phyloP scores from a whole-genome alignment of 2,888 invertebrate genomes.

The Gasteruption jaculator region DNA sequence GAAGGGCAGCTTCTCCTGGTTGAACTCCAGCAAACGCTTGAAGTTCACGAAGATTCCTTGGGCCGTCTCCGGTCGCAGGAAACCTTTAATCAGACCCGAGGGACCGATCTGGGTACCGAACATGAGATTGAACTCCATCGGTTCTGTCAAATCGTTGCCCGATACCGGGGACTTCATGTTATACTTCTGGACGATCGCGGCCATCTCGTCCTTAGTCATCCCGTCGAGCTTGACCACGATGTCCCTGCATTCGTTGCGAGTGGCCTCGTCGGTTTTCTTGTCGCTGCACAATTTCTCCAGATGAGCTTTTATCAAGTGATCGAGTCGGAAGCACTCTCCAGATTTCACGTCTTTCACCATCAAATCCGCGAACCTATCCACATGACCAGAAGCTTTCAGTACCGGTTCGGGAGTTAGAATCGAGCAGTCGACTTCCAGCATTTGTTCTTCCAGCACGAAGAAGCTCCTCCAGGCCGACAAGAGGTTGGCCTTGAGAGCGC shows the following conservation, averaged over 20 bases:
- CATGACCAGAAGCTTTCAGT: constrained; percentile 96
- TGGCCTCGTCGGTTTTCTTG: constrained; percentile 71
- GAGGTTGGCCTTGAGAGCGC: constrained; percentile 94
- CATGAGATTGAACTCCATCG: constrained; percentile 99
- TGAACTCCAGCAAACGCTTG: constrained; percentile 94
- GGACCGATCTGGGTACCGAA: constrained; percentile 98
- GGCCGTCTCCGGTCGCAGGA: constrained; percentile 95
- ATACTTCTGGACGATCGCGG: constrained; percentile 76
- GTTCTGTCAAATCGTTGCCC: constrained; percentile 91
- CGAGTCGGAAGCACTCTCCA: constrained; percentile 96
- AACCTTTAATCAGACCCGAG: constrained; percentile 90
- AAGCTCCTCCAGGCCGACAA: constrained; percentile 90
- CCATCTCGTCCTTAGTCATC: constrained; percentile 87
- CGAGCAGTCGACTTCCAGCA: constrained; percentile 98
- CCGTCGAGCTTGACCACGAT: constrained; percentile 85
- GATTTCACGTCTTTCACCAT: constrained; percentile 97
- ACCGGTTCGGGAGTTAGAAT: constrained; percentile 97
- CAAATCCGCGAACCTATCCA: constrained; percentile 96
- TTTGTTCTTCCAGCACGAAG: constrained; percentile 96
- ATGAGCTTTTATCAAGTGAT: constrained; percentile 95
- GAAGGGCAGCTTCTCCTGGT: constrained; percentile 93
- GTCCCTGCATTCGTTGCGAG: constrained; percentile 71
- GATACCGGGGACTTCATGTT: constrained; percentile 93
- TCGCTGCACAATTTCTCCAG: constrained; percentile 81
- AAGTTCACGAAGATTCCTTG: constrained; percentile 99